phyloP scores from a whole-genome alignment of 1,140 invertebrate species.

The Reticulitermes speratus region DNA sequence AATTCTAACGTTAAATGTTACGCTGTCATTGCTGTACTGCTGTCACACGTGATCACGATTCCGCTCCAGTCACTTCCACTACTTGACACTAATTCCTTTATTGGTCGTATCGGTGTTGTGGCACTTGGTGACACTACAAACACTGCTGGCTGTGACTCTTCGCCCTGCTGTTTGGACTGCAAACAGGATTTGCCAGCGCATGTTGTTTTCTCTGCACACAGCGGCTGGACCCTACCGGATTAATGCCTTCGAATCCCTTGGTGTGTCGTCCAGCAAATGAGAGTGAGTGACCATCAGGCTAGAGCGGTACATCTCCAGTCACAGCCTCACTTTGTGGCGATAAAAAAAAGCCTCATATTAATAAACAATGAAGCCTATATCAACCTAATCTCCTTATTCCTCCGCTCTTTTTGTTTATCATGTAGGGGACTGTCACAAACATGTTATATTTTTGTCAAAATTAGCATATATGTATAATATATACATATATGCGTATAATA shows the following conservation, averaged over 20 bases:
- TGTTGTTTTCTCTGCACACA: constrained; percentile 29
- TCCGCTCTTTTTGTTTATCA: no score
- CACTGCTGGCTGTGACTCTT: constrained; percentile 25
- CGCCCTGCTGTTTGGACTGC: constrained; percentile 24
- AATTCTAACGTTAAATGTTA: no score
- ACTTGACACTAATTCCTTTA: background rate
- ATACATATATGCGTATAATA: no score
- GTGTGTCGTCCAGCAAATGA: background rate
- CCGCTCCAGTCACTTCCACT: background rate
- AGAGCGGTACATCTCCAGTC: background rate
- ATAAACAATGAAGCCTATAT: no score
- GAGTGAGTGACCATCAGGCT: background rate
- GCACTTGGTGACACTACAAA: background rate
- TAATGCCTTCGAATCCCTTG: constrained; percentile 19
- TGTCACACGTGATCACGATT: background rate
- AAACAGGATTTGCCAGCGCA: constrained; percentile 27
- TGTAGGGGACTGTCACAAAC: no score
- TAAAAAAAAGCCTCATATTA: no score
- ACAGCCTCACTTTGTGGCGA: background rate
- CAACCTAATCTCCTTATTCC: no score
- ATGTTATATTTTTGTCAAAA: no score
- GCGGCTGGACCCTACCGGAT: constrained; percentile 25
- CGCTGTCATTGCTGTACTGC: no score
- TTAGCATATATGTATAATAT: no score
- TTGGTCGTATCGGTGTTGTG: background rate